These are phyloP conservation scores for Apostichopus japonicus DNA, from an alignment of 35 echinoderm and acorn worm species.

Conservation along the genomic window DNA sequence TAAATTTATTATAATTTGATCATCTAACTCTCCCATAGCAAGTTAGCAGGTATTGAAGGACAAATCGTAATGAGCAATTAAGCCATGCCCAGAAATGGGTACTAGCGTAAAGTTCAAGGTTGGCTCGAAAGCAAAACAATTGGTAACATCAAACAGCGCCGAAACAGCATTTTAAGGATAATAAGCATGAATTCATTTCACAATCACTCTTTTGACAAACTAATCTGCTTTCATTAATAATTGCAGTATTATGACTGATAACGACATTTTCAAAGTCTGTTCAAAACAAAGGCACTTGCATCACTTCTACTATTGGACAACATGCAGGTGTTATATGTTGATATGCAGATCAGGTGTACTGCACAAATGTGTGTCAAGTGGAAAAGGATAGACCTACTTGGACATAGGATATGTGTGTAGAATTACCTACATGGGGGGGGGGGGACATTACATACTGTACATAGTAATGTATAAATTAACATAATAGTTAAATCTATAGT, in stretches of 20 bases:
- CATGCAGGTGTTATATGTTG: too few relatives aligned
- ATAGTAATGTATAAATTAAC: too few relatives aligned
- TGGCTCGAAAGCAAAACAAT: conserved; percentile 14
- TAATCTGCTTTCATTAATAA: neutral
- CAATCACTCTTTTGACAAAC: neutral
- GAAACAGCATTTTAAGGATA: neutral
- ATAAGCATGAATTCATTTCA: conserved; percentile 10
- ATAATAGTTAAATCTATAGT: too few relatives aligned
- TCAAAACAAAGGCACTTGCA: neutral
- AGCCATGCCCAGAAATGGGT: neutral
- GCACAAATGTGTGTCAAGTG: too few relatives aligned
- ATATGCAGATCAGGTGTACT: too few relatives aligned
- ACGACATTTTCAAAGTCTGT: neutral
- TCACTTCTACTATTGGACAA: too few relatives aligned
- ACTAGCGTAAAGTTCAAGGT: neutral
- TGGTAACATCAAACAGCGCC: neutral
- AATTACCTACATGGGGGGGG: too few relatives aligned
- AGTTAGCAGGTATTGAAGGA: neutral
- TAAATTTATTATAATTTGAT: conserved; percentile 7
- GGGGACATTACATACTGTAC: too few relatives aligned
- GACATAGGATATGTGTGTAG: too few relatives aligned
- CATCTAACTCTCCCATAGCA: neutral
- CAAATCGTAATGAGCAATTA: conserved; percentile 1
- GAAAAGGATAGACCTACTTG: too few relatives aligned
- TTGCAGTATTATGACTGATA: neutral